A percentile compares a stretch with the other conserved stretches of the same genome.
phyloP scores from a whole-genome alignment of 2,797 vertebrate species.

The Phrynocephalus vlangalii region DNA sequence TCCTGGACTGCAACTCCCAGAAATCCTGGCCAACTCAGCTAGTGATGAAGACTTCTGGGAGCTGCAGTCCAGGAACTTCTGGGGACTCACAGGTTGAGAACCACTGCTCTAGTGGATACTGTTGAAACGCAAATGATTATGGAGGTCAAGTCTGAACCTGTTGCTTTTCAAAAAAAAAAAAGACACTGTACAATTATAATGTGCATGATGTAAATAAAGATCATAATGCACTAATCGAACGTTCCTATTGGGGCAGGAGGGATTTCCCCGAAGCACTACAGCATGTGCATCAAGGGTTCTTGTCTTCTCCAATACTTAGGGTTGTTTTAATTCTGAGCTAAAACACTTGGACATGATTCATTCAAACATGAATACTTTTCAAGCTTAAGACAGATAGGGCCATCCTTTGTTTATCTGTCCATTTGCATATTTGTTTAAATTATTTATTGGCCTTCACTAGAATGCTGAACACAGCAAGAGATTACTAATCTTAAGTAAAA shows the following conservation, averaged over 20 bases:
- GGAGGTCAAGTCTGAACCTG: background rate
- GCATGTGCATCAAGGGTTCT: too few species aligned
- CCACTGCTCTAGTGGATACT: rapidly evolving
- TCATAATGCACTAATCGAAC: background rate
- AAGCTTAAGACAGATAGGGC: background rate
- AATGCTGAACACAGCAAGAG: background rate
- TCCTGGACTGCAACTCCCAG: too few species aligned
- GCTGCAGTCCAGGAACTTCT: too few species aligned
- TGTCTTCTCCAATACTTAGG: background rate
- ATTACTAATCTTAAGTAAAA: background rate
- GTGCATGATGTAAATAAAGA: background rate
- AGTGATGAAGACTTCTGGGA: too few species aligned
- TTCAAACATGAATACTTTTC: background rate
- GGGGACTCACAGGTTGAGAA: too few species aligned
- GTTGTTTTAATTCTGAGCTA: background rate
- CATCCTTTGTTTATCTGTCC: background rate
- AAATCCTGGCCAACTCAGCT: too few species aligned
- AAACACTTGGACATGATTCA: background rate
- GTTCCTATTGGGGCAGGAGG: too few species aligned
- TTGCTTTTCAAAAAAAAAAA: background rate
- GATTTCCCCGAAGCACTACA: background rate
- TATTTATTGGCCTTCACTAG: background rate
- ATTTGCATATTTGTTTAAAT: background rate
- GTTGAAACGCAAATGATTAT: constrained; percentile 18
- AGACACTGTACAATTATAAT: background rate